Base-by-base conservation (phyloP, 23 tunicate genomes). In the Diplosoma virens region DNA sequence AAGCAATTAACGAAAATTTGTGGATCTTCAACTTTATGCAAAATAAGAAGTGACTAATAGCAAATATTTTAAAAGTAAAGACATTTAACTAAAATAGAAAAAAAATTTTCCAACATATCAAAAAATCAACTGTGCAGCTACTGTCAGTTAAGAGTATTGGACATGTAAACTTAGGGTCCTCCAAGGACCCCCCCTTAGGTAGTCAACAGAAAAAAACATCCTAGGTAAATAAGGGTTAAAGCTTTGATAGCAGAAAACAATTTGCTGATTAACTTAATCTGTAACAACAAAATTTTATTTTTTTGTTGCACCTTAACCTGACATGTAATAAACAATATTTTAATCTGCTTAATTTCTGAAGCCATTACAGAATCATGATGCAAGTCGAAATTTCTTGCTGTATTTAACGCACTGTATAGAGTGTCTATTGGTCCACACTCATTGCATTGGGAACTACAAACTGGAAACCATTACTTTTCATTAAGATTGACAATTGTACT, bases 371-470 rank as follows among this genome's bases (percentile, higher is more conserved):
- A 55, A 55, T 55, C 63, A 20, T 25, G 24, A 55, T 55, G 20
- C 63, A 55, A 55, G 63, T 11, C 63, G 17, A 20, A 55, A 55
- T 55, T 55, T 55, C 63, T 55, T 55, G 63, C 63, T 55, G 17
- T 55, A 14, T 4, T 25, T 16, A 55, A 55, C 63, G 63, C 4
- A 55, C 24, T 11, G 24, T 20, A 16, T 55, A 55, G 25, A 55
- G 24, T 55, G 63, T 20, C 63, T 14, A 55, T 55, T 11, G 4
- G 17, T 55, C 24, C 24, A 11, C 6, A 32, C 35, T 64, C 21
- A 64, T 20, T 64, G 71, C 71, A 32, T 64, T 64, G 41, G 18
- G 35, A 64, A 64, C 37, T 64, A 64, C 21, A 64, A 25, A 64
- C 71, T 3, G 71, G 41, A 30, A 25, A 64, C 71, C 41, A 20